Conservation (phyloP, 2,888 invertebrate genomes). For the Falcaria lacertinaria region DNA sequence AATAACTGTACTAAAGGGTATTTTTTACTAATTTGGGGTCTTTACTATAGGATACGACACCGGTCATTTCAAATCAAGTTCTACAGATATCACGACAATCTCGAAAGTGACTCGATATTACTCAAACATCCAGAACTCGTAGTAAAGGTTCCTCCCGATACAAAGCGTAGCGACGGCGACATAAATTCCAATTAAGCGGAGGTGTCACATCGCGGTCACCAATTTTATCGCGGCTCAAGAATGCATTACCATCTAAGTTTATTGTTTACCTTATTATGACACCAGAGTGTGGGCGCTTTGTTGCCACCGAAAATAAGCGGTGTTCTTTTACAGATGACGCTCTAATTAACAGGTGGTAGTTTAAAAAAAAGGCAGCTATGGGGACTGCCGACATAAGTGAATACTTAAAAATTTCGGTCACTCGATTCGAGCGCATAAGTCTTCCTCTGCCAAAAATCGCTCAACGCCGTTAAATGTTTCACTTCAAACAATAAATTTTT, state of each 20-base stretch:
- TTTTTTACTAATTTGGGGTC: too few relatives aligned
- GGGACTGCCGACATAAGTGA: too few relatives aligned
- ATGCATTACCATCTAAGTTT: constrained; percentile 47
- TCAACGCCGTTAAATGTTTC: too few relatives aligned
- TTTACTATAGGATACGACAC: too few relatives aligned
- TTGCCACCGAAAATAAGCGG: constrained; percentile 3
- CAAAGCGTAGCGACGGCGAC: constrained; percentile 49
- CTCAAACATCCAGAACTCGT: neutral
- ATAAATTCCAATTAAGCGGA: constrained; percentile 73
- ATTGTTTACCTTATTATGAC: constrained; percentile 60
- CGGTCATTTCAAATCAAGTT: neutral
- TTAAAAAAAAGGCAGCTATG: too few relatives aligned
- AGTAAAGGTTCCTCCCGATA: constrained; percentile 24
- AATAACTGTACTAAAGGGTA: too few relatives aligned
- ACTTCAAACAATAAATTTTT: too few relatives aligned
- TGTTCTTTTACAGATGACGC: neutral
- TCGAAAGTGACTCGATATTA: neutral
- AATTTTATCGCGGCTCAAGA: constrained; percentile 50
- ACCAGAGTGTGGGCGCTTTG: constrained; percentile 26
- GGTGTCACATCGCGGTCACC: constrained; percentile 57
- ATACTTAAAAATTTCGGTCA: too few relatives aligned
- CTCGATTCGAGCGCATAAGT: too few relatives aligned
- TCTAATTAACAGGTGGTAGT: too few relatives aligned
- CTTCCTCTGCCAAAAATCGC: too few relatives aligned
- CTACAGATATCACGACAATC: neutral